phyloP scores from a whole-genome alignment of 53 echinoderm and acorn worm genomes.

The Echinometra lucunter region DNA sequence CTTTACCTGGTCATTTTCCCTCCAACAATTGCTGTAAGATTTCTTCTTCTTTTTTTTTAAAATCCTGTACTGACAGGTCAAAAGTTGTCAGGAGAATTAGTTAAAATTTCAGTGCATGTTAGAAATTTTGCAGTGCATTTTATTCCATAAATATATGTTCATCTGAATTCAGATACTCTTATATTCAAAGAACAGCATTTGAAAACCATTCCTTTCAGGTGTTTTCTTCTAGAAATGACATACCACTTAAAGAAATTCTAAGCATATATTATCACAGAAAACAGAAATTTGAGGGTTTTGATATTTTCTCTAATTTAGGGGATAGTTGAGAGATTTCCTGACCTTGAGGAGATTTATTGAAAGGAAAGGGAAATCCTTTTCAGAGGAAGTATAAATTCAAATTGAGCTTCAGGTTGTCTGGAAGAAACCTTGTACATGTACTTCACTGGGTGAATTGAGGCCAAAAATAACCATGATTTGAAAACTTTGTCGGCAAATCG shows the following conservation, averaged over 20 bases:
- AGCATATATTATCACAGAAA: background rate
- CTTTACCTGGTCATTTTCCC: background rate
- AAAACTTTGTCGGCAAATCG: slow-evolving; percentile 7
- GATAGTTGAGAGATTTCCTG: background rate
- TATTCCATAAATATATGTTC: too few relatives aligned
- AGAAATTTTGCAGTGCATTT: too few relatives aligned
- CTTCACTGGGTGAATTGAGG: slow-evolving; percentile 16
- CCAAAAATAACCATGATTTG: slow-evolving; percentile 41
- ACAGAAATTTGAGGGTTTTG: background rate
- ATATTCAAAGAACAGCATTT: too few relatives aligned
- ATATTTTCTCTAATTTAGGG: background rate
- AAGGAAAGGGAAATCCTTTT: slow-evolving; percentile 25
- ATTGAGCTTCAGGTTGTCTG: slow-evolving; percentile 1
- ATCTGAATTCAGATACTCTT: too few relatives aligned
- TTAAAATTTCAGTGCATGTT: too few relatives aligned
- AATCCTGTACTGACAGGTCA: too few relatives aligned
- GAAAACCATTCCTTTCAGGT: background rate
- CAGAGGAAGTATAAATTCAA: slow-evolving; percentile 25
- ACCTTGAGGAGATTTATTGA: background rate
- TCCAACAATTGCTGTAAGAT: background rate
- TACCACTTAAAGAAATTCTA: background rate
- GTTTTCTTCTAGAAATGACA: background rate
- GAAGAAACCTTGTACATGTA: background rate
- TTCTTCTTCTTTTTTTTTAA: too few relatives aligned
- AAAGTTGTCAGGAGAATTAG: background rate